Conservation (phyloP, 2,888 invertebrate genomes). For the Eurytoma californica region DNA sequence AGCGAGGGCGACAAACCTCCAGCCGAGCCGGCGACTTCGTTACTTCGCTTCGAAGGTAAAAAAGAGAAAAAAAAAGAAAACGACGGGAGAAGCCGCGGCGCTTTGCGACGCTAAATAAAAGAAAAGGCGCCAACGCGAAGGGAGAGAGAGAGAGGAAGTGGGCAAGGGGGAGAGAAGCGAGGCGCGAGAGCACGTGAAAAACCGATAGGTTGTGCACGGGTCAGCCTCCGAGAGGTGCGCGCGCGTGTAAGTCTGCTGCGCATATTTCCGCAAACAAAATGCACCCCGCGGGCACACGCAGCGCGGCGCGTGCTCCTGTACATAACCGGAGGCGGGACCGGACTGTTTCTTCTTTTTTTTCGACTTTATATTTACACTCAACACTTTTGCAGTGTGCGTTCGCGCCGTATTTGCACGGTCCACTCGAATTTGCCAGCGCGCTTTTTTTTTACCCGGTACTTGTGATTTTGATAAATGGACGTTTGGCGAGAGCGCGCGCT, state of each 20-base stretch:
- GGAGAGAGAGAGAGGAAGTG: not conserved
- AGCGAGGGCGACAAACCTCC: slow-evolving; percentile 13
- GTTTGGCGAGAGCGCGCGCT: no score
- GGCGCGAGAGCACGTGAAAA: slow-evolving; percentile 21
- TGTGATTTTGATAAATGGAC: no score
- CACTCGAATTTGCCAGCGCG: not conserved
- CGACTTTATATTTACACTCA: no score
- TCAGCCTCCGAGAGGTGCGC: not conserved
- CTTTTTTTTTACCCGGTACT: not conserved
- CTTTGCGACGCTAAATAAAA: not conserved
- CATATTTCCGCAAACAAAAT: slow-evolving; percentile 38
- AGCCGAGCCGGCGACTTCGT: slow-evolving; percentile 13
- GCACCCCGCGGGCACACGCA: not conserved
- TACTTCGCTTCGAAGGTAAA: not conserved
- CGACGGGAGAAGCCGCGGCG: not conserved
- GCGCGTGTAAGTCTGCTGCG: slow-evolving; percentile 4
- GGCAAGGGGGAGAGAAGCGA: not conserved
- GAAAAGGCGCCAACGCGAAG: not conserved
- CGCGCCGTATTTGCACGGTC: no score
- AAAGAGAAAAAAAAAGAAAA: not conserved
- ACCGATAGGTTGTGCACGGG: slow-evolving; percentile 29
- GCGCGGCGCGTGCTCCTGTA: not conserved
- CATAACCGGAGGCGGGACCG: not conserved
- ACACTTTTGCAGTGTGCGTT: no score
- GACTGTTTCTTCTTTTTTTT: no score